phyloP scores from a whole-genome alignment of 2,888 invertebrate species.

The Drosophila rubida region DNA sequence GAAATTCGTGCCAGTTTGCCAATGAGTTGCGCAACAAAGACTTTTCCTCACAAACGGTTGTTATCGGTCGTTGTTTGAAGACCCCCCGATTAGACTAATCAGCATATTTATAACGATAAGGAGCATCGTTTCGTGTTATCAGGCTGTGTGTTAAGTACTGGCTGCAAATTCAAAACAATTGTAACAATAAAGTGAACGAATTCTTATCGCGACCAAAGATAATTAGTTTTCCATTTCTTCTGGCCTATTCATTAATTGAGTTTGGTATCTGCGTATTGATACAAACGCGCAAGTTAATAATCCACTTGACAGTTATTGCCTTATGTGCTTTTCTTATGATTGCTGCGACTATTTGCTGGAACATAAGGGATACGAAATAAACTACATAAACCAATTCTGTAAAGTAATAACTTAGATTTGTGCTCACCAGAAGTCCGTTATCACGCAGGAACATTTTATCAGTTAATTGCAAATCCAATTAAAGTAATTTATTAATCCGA shows the following conservation, averaged over 20 bases:
- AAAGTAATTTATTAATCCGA: no score
- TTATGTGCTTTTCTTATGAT: no score
- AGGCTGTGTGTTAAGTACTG: not conserved
- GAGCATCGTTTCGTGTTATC: not conserved
- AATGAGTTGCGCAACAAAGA: conserved; percentile 23
- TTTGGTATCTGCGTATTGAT: not conserved
- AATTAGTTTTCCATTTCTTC: not conserved
- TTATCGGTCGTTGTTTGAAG: conserved; percentile 20
- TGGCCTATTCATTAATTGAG: not conserved
- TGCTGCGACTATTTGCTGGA: no score
- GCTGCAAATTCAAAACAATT: not conserved
- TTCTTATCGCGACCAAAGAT: not conserved
- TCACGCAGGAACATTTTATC: no score
- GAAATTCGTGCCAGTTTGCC: not conserved
- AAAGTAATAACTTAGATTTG: no score
- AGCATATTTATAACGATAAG: conserved; percentile 40
- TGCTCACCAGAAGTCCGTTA: no score
- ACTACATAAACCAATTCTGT: no score
- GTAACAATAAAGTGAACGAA: not conserved
- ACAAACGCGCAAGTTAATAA: not conserved
- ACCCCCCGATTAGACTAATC: conserved; percentile 47
- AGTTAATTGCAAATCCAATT: not conserved
- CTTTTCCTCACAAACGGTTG: conserved; percentile 10
- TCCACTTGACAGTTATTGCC: not conserved
- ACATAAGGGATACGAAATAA: no score